A percentile compares a stretch with the other conserved stretches of the same genome.
Evolutionary conservation across 2,113 vertebrate genomes (phyloP).

Genomic region (Ptilorrhoa leucosticta): DNA sequence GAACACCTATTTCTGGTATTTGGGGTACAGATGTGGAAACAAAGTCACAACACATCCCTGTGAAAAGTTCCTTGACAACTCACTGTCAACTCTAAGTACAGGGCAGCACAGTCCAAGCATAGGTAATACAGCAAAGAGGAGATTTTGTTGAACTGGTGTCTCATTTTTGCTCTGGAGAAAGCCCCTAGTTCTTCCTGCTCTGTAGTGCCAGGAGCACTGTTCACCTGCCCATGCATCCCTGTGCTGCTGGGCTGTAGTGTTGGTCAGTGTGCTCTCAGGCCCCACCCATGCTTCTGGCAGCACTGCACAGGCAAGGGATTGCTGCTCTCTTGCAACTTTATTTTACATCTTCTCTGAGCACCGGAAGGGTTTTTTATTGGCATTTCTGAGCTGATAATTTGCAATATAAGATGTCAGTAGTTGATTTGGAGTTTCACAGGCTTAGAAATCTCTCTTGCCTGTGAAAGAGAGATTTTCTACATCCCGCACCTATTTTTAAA

Average conservation of each 20-base stretch:
- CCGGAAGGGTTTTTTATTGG: fast-evolving
- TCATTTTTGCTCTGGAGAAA: not conserved
- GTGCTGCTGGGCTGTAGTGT: not conserved
- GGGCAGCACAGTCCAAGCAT: not conserved
- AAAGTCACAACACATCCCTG: not conserved
- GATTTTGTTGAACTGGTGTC: not conserved
- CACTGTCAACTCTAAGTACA: fast-evolving
- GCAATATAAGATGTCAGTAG: not conserved
- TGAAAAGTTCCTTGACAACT: not conserved
- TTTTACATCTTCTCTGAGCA: not conserved
- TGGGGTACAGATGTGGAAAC: not conserved
- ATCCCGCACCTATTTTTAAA: not conserved
- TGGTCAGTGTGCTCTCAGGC: no score
- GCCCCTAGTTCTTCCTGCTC: not conserved
- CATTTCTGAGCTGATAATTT: not conserved
- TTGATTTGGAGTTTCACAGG: not conserved
- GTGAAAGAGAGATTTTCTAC: not conserved
- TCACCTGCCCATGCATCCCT: fast-evolving
- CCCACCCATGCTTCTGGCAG: not conserved
- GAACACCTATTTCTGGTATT: not conserved
- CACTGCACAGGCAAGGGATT: fast-evolving
- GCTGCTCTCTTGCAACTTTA: not conserved
- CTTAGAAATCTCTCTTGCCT: not conserved
- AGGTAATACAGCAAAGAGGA: not conserved
- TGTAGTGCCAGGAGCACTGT: not conserved